Conservation (phyloP, 1,140 invertebrate species). For the Charaxes varanes region DNA sequence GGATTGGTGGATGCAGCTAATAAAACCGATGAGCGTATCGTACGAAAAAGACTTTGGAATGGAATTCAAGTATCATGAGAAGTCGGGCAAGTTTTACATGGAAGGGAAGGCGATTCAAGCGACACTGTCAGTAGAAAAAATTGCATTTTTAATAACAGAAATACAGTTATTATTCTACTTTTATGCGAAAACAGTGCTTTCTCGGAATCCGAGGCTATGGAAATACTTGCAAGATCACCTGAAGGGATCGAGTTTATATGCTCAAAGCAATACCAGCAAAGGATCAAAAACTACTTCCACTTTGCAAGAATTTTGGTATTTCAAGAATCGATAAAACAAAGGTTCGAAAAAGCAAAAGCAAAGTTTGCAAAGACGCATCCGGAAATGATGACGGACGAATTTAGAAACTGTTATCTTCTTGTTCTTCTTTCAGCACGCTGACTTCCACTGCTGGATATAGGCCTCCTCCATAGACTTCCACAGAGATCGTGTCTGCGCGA, state of each 20-base stretch:
- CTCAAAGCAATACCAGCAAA: conserved; percentile 15
- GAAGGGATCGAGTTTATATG: conserved; percentile 20
- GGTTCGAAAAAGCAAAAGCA: conserved; percentile 19
- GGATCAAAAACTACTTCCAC: conserved; percentile 15
- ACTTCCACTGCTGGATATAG: too few species aligned
- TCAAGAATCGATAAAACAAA: conserved; percentile 25
- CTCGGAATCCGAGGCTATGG: conserved; percentile 23
- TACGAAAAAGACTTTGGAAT: conserved; percentile 3
- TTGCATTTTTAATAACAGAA: too few species aligned
- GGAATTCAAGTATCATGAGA: not conserved
- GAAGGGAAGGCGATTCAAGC: conserved; percentile 6
- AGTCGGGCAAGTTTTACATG: conserved; percentile 6
- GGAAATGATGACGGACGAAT: not conserved
- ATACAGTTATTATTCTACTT: too few species aligned
- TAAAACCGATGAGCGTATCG: not conserved
- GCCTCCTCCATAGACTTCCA: too few species aligned
- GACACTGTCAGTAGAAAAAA: not conserved
- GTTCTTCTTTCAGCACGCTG: too few species aligned
- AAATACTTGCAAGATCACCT: conserved; percentile 16
- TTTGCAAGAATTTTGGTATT: conserved; percentile 33
- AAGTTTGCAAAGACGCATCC: conserved; percentile 3
- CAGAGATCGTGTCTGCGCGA: too few species aligned
- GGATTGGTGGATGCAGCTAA: too few species aligned
- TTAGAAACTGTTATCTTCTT: too few species aligned
- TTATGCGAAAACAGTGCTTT: conserved; percentile 27